phyloP scores from a whole-genome alignment of 2,888 invertebrate species.

The Xestia sexstrigata region DNA sequence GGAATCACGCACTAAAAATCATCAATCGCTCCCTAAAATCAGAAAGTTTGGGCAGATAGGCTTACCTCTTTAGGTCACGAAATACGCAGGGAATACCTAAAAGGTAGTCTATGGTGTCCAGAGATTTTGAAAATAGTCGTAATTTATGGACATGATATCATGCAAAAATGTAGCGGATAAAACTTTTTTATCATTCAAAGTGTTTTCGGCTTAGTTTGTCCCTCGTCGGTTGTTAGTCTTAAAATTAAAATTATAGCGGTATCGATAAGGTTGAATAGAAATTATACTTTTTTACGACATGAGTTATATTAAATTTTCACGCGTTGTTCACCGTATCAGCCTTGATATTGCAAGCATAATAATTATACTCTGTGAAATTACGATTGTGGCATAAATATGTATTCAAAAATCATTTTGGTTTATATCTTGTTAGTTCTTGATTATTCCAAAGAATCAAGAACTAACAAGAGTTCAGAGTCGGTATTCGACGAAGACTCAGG shows the following conservation, averaged over 20 bases:
- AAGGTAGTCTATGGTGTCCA: not conserved
- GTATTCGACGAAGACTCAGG: not conserved
- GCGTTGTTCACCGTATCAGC: not conserved
- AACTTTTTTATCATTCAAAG: not conserved
- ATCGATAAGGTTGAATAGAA: not conserved
- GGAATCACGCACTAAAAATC: not conserved
- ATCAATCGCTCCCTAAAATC: not conserved
- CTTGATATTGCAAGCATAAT: slow-evolving; percentile 5
- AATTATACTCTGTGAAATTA: slow-evolving; percentile 1
- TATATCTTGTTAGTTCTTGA: not conserved
- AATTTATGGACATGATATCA: not conserved
- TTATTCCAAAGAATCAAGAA: too few relatives aligned
- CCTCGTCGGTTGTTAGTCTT: not conserved
- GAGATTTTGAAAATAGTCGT: not conserved
- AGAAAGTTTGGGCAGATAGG: not conserved
- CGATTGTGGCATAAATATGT: slow-evolving; percentile 18
- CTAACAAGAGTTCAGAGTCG: not conserved
- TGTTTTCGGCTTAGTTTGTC: not conserved
- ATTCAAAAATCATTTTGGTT: slow-evolving; percentile 14
- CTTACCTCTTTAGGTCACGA: not conserved
- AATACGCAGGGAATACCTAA: not conserved
- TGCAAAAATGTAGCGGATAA: not conserved
- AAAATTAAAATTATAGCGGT: not conserved
- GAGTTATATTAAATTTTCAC: slow-evolving; percentile 25
- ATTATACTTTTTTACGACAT: slow-evolving; percentile 29